These are phyloP conservation scores for Psophia crepitans DNA, from an alignment of 2,113 vertebrate species.

Conservation along the genomic window DNA sequence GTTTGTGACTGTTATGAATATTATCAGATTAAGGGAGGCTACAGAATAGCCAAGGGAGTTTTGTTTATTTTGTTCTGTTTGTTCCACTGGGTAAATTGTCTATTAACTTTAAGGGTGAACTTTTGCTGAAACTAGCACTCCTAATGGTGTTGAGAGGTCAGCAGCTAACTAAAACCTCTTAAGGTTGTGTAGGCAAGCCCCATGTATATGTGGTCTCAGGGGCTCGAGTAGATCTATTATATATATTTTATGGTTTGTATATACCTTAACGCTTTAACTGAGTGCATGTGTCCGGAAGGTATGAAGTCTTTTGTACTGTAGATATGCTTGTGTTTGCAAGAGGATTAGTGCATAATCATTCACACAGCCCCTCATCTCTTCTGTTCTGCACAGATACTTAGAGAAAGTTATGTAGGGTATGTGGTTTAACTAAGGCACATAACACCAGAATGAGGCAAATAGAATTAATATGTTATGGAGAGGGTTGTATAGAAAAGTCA, in stretches of 20 bases:
- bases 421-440: not conserved
- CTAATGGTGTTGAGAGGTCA: not conserved
- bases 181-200: not conserved
- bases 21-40: not conserved
- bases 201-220: not conserved
- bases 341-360: not conserved
- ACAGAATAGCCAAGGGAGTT: not conserved
- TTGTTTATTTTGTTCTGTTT: not conserved
- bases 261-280: not conserved
- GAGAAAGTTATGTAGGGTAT: not conserved
- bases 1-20: not conserved
- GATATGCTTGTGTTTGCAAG: not conserved
- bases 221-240: accelerated
- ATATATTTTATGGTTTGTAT: not conserved
- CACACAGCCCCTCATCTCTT: not conserved
- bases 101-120: not conserved
- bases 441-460: not conserved
- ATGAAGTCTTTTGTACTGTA: not conserved
- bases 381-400: not conserved
- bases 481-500: not conserved
- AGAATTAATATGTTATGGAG: not conserved
- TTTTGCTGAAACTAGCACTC: not conserved
- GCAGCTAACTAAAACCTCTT: not conserved
- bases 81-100: not conserved
- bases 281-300: not conserved